phyloP scores from a whole-genome alignment of 2,888 invertebrate species.

The Mellilla xanthometata region DNA sequence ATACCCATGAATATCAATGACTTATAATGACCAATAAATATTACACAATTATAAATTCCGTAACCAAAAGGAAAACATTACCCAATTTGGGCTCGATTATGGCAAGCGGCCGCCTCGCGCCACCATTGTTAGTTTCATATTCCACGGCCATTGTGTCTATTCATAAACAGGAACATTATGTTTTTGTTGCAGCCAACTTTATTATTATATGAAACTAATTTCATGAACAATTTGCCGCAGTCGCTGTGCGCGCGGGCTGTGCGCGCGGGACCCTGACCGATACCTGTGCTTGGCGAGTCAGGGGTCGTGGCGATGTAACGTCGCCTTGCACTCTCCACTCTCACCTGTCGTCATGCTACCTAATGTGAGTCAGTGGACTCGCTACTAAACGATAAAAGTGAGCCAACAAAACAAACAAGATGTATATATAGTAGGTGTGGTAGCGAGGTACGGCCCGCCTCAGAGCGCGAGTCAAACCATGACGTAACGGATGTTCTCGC shows the following conservation, averaged over 20 bases:
- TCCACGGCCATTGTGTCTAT: conserved; percentile 17
- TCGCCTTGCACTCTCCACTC: too few species aligned
- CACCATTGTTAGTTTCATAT: conserved; percentile 4
- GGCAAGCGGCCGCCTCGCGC: not conserved
- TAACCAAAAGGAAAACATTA: too few species aligned
- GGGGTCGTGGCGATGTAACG: too few species aligned
- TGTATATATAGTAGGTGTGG: too few species aligned
- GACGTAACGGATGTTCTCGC: conserved; percentile 8
- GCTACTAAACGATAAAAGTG: too few species aligned
- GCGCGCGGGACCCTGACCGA: conserved; percentile 8
- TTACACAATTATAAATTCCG: too few species aligned
- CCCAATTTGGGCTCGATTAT: not conserved
- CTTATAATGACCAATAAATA: too few species aligned
- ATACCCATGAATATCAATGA: too few species aligned
- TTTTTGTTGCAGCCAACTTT: conserved; percentile 24
- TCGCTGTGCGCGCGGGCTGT: not conserved
- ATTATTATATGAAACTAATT: conserved; percentile 30
- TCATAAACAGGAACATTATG: conserved; percentile 19
- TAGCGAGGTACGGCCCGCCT: too few species aligned
- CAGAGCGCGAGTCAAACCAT: not conserved
- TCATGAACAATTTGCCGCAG: conserved; percentile 33
- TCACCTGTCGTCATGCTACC: too few species aligned
- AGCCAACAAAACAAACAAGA: too few species aligned
- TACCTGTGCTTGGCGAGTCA: not conserved
- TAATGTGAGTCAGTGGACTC: too few species aligned